These are phyloP conservation scores for Anagyrus pseudococci DNA, from an alignment of 2,888 invertebrate genomes.

Conservation along the genomic window DNA sequence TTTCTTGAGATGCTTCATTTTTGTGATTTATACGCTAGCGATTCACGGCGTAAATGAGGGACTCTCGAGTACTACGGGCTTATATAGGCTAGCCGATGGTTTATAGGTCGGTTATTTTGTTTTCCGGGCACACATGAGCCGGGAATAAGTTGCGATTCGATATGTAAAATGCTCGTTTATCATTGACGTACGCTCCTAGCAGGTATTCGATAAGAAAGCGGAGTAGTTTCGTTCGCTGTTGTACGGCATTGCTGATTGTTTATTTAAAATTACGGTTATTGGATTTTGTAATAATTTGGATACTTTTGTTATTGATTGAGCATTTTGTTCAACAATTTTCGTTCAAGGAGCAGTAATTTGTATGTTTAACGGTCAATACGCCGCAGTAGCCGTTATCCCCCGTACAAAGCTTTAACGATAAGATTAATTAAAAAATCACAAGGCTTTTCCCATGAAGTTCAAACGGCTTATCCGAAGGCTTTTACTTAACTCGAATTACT, in stretches of 20 bases:
- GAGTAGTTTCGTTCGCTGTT: no score
- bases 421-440: not conserved
- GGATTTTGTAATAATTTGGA: not conserved
- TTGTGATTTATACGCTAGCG: not conserved
- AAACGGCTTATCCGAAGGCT: constrained; percentile 14
- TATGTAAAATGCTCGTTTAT: constrained; percentile 19
- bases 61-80: not conserved
- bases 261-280: not conserved
- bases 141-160: constrained; percentile 25
- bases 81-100: constrained; percentile 12
- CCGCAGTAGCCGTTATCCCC: no score
- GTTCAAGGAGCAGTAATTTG: not conserved
- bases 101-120: constrained; percentile 23
- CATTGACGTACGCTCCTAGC: not conserved
- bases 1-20: not conserved
- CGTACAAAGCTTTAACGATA: no score
- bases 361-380: no score
- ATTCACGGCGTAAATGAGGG: not conserved
- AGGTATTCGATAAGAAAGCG: not conserved
- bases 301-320: no score
- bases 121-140: constrained; percentile 14
- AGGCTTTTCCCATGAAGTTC: not conserved
- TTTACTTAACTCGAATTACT: constrained; percentile 14
- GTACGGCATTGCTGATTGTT: no score
- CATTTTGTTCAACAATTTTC: not conserved